A percentile compares a stretch with the other conserved stretches of the same genome.
These are phyloP conservation scores for Girardinichthys multiradiatus DNA, from an alignment of 2,113 vertebrate genomes.

Conservation along the genomic window DNA sequence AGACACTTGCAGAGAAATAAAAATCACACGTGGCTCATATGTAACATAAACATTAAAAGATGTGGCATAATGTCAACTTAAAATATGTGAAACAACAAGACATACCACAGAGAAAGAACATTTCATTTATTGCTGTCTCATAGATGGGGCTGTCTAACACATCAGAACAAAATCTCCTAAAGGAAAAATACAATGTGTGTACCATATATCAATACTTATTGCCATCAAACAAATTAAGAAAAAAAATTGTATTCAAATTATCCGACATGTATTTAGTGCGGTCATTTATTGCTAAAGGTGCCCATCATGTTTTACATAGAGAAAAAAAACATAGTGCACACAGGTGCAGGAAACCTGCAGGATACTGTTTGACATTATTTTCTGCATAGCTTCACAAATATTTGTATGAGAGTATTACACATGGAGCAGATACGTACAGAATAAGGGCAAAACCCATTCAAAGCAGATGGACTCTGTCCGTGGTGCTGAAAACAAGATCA, in stretches of 20 bases:
- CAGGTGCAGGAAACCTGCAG: neutral
- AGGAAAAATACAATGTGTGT: neutral
- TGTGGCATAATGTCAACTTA: neutral
- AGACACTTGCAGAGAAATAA: neutral
- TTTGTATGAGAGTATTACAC: neutral
- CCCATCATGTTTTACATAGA: neutral
- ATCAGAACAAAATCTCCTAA: neutral
- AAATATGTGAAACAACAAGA: slow-evolving; percentile 1
- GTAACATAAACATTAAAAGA: neutral
- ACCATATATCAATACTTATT: neutral
- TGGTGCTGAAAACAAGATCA: slow-evolving; percentile 56
- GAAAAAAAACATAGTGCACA: neutral
- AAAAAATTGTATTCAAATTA: neutral
- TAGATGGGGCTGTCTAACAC: neutral
- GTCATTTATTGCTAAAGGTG: neutral
- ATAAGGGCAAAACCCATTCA: neutral
- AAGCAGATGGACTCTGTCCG: slow-evolving; percentile 39
- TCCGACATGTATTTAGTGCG: neutral
- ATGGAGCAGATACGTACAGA: too few species aligned
- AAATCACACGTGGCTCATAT: neutral
- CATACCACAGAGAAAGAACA: neutral
- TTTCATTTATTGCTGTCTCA: neutral
- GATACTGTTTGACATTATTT: neutral
- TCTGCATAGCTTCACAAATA: neutral
- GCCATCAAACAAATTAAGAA: neutral